These are phyloP conservation scores for Spodoptera picta DNA, from an alignment of 2,888 invertebrate genomes.

Conservation along the genomic window DNA sequence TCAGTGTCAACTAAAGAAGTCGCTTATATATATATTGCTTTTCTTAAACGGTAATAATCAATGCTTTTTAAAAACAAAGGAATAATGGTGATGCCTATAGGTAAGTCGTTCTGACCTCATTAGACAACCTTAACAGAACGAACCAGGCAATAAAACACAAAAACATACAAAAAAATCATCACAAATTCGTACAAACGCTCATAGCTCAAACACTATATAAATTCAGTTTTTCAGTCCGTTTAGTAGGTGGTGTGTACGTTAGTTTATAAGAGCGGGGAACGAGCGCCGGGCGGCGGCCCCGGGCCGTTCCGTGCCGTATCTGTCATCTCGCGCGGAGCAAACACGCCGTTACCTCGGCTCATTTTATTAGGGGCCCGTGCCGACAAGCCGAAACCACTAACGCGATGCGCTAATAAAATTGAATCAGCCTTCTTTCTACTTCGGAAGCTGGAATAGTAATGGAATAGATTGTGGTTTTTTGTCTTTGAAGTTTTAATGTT, in stretches of 20 bases:
- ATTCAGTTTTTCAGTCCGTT: conserved; percentile 59
- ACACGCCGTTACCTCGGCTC: conserved; percentile 85
- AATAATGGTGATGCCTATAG: too few relatives aligned
- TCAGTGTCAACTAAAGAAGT: too few relatives aligned
- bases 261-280: conserved; percentile 74
- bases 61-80: too few relatives aligned
- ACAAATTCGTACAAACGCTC: conserved; percentile 19
- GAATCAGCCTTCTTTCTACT: conserved; percentile 67
- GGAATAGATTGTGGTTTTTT: conserved; percentile 44
- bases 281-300: conserved; percentile 54
- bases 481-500: conserved; percentile 11
- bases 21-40: too few relatives aligned
- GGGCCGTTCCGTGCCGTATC: conserved; percentile 82
- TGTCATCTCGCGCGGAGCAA: conserved; percentile 83
- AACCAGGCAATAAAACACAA: too few relatives aligned
- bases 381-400: conserved; percentile 67
- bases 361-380: conserved; percentile 83
- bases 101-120: too few relatives aligned
- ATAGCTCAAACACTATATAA: conserved; percentile 51
- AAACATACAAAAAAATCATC: neutral
- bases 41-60: too few relatives aligned
- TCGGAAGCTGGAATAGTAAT: conserved; percentile 55
- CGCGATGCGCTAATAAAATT: conserved; percentile 74
- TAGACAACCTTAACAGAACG: too few relatives aligned
- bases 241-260: conserved; percentile 67